Conservation (phyloP, 2,888 invertebrate genomes). For the Lymantria monacha region DNA sequence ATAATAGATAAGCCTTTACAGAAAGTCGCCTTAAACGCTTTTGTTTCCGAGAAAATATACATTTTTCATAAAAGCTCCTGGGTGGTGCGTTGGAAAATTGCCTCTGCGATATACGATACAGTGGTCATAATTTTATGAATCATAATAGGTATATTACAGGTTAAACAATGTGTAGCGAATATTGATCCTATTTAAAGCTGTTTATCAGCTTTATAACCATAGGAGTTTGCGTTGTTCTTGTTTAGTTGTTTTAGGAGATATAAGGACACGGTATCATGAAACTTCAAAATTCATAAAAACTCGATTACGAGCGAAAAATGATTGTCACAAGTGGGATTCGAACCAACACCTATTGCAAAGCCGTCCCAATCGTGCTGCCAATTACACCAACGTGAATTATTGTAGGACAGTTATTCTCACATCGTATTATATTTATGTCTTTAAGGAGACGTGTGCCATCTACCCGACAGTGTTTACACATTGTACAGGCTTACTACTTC, state of each 20-base stretch:
- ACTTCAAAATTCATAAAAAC: too few species aligned
- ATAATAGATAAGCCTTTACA: slow-evolving; percentile 68
- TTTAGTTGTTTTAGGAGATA: slow-evolving; percentile 8
- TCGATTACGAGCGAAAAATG: too few species aligned
- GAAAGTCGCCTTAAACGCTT: slow-evolving; percentile 65
- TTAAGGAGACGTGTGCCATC: too few species aligned
- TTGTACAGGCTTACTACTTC: too few species aligned
- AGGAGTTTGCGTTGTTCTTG: slow-evolving; percentile 26
- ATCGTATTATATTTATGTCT: too few species aligned
- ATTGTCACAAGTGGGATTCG: too few species aligned
- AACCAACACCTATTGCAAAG: too few species aligned
- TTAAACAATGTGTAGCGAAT: slow-evolving; percentile 33
- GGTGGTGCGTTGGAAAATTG: slow-evolving; percentile 58
- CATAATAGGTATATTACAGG: slow-evolving; percentile 33
- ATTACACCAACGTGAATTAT: too few species aligned
- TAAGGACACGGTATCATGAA: too few species aligned
- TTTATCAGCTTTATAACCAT: slow-evolving; percentile 48
- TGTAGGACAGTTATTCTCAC: too few species aligned
- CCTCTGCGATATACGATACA: slow-evolving; percentile 50
- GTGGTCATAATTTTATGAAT: slow-evolving; percentile 56
- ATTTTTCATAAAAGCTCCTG: slow-evolving; percentile 58
- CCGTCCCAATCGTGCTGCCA: too few species aligned
- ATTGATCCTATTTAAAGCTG: slow-evolving; percentile 55
- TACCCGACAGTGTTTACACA: too few species aligned
- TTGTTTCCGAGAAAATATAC: slow-evolving; percentile 69